phyloP scores from a whole-genome alignment of 2,888 invertebrate species.

The Phrixothrix hirtus region DNA sequence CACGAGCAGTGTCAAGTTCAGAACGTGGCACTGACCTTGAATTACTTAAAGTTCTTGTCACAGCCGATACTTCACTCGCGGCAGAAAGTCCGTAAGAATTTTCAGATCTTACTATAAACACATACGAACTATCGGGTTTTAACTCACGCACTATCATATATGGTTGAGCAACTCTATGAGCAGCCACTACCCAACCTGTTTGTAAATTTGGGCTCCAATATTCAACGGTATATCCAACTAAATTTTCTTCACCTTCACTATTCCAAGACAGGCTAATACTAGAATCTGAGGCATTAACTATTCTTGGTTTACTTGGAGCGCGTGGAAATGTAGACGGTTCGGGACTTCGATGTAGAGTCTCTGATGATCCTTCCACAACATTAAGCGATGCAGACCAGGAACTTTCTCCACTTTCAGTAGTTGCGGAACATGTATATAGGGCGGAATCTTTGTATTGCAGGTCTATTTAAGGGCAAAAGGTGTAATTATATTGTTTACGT shows the following conservation, averaged over 20 bases:
- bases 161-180: constrained; percentile 68
- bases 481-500: too few relatives aligned
- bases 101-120: constrained; percentile 84
- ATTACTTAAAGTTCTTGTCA: constrained; percentile 70
- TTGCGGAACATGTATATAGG: constrained; percentile 81
- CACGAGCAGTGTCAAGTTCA: constrained; percentile 76
- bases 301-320: constrained; percentile 72
- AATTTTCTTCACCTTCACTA: constrained; percentile 58
- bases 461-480: too few relatives aligned
- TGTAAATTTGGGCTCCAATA: constrained; percentile 78
- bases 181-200: constrained; percentile 76
- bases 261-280: constrained; percentile 67
- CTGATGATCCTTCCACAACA: constrained; percentile 61
- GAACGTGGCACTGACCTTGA: constrained; percentile 73
- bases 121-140: constrained; percentile 79
- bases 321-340: constrained; percentile 73
- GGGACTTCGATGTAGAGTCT: constrained; percentile 69
- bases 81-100: constrained; percentile 83
- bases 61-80: constrained; percentile 76
- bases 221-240: constrained; percentile 74
- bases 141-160: constrained; percentile 73
- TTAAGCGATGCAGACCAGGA: constrained; percentile 77
- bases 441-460: constrained; percentile 73
- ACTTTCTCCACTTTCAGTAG: constrained; percentile 81
- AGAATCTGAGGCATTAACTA: constrained; percentile 67